Percentiles rank a stretch among this genome's conserved stretches.
Evolutionary conservation across 2,888 invertebrate genomes (phyloP).

Genomic region (Ophion slaviceki): DNA sequence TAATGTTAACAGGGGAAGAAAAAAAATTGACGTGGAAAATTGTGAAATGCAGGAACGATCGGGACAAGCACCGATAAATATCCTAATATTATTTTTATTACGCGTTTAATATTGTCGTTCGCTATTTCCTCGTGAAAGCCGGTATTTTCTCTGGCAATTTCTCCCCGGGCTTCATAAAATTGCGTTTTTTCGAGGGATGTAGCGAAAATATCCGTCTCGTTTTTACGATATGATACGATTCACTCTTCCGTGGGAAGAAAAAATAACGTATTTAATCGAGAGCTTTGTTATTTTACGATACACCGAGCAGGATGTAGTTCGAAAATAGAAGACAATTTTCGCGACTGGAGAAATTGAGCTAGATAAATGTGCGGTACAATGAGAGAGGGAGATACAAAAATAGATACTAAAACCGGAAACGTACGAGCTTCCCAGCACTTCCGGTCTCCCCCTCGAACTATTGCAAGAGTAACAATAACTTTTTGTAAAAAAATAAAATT

Average conservation of each 20-base stretch:
- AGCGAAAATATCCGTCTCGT: constrained; percentile 18
- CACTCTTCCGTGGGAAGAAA: not conserved
- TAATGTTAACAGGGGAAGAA: not conserved
- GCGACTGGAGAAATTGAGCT: not conserved
- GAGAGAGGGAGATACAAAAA: not conserved
- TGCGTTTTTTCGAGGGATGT: constrained; percentile 1
- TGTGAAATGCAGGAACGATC: constrained; percentile 8
- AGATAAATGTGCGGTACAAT: not conserved
- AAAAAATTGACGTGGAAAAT: constrained; percentile 1
- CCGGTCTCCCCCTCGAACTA: not conserved
- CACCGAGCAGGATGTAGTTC: not conserved
- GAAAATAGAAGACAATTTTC: constrained; percentile 6
- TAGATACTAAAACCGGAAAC: not conserved
- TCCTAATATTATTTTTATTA: not conserved
- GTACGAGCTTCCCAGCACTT: not conserved
- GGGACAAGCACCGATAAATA: not conserved
- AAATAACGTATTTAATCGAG: constrained; percentile 18
- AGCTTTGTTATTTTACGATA: not conserved
- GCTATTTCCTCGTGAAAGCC: not conserved
- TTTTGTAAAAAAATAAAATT: constrained; percentile 64
- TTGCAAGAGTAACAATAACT: too few species aligned
- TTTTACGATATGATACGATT: not conserved
- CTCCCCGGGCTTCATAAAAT: constrained; percentile 5
- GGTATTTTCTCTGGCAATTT: not conserved
- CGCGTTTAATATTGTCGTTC: not conserved